Evolutionary conservation across 2,888 invertebrate genomes (phyloP), one percentile per base, ranked within the genome.

Genomic region (Oscheius myriophilus): DNA sequence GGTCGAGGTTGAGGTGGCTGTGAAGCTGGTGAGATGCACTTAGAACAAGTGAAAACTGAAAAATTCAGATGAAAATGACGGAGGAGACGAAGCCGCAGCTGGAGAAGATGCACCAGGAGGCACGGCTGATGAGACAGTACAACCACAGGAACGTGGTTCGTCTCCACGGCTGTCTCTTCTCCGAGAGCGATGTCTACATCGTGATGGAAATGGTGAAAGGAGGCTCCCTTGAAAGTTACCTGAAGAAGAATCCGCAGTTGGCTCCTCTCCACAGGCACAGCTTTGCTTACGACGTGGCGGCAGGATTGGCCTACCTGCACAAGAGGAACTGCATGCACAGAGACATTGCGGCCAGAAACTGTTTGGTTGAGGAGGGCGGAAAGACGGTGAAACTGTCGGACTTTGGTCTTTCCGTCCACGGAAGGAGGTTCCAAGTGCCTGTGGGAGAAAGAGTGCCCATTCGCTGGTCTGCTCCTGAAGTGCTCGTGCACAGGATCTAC

Each of bases 301-400:
- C 53, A 4, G 53, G 53, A 25, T 16, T 53, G 26, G 53, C 53
- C 4, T 53, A 53, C 26, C 53, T 53, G 14, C 53, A 53, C 21
- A 16, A 16, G 21, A 23, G 21, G 25, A 53, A 53, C 16, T 53
- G 53, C 25, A 53, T 53, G 53, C 53, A 53, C 53, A 53, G 53
- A 14, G 53, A 53, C 21, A 26, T 53, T 25, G 53, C 53, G 2
- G 53, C 53, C 3, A 16, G 53, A 4, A 53, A 53, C 26, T 53
- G 53, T 14, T 21, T 53, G 4, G 25, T 53, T 4, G 25, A 25
- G n/a, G 25, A 53, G 16, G 14, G 14, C 53, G 53, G 53, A 18
- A 53, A 53, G 21, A 6, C 4, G 26, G 26, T 53, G 26, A 53
- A 53, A 26, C 16, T 53, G 4, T 53, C 53, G 18, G 53, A 53